phyloP scores from a whole-genome alignment of 2,113 vertebrate genomes.

The Morone saxatilis region DNA sequence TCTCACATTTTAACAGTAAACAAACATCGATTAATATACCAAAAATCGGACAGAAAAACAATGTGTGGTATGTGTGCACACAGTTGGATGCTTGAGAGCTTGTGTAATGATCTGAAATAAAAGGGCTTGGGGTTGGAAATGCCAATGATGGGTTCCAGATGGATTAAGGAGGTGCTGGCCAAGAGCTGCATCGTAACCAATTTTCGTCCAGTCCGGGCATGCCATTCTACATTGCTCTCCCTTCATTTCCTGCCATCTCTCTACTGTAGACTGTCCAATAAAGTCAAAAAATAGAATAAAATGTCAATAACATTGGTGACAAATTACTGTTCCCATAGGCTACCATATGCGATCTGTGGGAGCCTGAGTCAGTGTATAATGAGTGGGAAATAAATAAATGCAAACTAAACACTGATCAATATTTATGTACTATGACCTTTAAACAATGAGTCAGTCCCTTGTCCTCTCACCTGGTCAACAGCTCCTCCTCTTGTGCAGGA shows the following conservation, averaged over 20 bases:
- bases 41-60: background rate
- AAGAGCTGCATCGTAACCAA: too few species aligned
- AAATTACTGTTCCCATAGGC: background rate
- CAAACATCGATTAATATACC: background rate
- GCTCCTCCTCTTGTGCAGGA: background rate
- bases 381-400: background rate
- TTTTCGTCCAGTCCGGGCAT: too few species aligned
- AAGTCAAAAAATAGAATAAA: background rate
- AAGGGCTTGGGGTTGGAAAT: background rate
- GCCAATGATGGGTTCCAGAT: too few species aligned
- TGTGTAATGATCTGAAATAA: background rate
- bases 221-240: too few species aligned
- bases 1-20: slow-evolving; percentile 20
- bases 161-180: too few species aligned
- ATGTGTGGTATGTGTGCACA: background rate
- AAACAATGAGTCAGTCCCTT: background rate
- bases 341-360: background rate
- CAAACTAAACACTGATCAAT: background rate
- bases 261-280: too few species aligned
- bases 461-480: slow-evolving; percentile 15
- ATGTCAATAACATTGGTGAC: background rate
- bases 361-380: background rate
- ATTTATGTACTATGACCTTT: background rate
- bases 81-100: background rate
- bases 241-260: too few species aligned